A percentile compares a stretch with the other conserved stretches of the same genome.
Evolutionary conservation across 2,888 invertebrate genomes (phyloP).

Genomic region (Doris montereyensis): DNA sequence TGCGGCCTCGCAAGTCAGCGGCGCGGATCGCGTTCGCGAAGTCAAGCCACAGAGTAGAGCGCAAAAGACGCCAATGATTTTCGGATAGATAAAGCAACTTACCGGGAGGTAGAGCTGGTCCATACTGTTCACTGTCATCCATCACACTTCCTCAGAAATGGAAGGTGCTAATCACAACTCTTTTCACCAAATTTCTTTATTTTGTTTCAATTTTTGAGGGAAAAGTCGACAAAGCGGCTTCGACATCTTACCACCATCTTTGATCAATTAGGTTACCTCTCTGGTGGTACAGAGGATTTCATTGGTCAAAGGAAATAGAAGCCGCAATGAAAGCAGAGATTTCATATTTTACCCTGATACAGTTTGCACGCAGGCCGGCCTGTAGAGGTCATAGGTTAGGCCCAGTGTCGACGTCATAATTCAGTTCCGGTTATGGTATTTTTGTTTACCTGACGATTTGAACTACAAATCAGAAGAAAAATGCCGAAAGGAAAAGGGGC

Average conservation of each 20-base stretch:
- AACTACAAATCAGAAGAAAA: no score
- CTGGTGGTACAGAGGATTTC: not conserved
- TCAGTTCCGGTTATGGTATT: no score
- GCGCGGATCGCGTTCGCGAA: not conserved
- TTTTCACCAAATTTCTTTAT: not conserved
- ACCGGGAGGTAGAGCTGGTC: constrained; percentile 58
- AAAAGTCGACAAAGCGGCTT: constrained; percentile 30
- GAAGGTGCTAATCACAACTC: not conserved
- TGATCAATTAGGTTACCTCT: not conserved
- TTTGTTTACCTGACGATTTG: no score
- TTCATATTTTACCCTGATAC: no score
- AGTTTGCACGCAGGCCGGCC: no score
- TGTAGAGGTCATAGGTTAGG: no score
- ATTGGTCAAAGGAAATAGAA: no score
- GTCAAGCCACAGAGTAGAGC: not conserved
- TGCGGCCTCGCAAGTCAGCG: not conserved
- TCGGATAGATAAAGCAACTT: constrained; percentile 8
- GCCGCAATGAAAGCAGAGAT: no score
- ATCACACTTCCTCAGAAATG: constrained; percentile 8
- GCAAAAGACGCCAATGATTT: not conserved
- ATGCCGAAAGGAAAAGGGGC: constrained; percentile 67
- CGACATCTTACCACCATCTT: constrained; percentile 39
- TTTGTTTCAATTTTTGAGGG: not conserved
- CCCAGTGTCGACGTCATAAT: no score
- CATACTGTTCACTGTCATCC: constrained; percentile 50